Evolutionary conservation across 2,113 vertebrate species (phyloP).

Genomic region (Tachycineta bicolor): DNA sequence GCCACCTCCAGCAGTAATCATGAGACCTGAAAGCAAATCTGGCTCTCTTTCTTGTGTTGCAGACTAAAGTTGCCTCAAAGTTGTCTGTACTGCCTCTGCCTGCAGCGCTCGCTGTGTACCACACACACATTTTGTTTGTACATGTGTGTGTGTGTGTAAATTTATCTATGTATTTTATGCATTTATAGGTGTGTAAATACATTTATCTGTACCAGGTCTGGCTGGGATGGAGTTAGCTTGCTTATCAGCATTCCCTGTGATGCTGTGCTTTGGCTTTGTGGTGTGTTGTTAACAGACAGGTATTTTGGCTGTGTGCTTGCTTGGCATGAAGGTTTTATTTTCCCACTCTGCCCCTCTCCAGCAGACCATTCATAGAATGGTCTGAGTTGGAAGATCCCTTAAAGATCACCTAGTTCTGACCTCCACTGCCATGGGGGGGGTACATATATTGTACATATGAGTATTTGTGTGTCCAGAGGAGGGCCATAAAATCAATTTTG

Average conservation of each 20-base stretch:
- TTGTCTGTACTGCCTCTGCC: background rate
- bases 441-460: background rate
- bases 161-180: background rate
- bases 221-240: background rate
- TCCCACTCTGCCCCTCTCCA: background rate
- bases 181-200: background rate
- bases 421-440: fast-evolving
- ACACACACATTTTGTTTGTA: background rate
- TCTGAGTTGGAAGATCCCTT: background rate
- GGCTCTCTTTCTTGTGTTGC: background rate
- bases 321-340: background rate
- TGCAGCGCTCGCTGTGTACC: background rate
- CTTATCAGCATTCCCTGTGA: background rate
- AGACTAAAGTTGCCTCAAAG: background rate
- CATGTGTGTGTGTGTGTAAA: background rate
- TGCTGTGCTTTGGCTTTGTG: background rate
- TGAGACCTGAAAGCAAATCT: background rate
- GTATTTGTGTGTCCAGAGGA: background rate
- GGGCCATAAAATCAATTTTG: background rate
- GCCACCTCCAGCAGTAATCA: background rate
- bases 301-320: background rate
- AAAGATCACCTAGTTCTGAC: background rate
- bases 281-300: background rate
- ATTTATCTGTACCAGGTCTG: background rate
- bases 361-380: background rate